Evolutionary conservation across 2,888 invertebrate species (phyloP).

Genomic region (Caenorhabditis wallacei): DNA sequence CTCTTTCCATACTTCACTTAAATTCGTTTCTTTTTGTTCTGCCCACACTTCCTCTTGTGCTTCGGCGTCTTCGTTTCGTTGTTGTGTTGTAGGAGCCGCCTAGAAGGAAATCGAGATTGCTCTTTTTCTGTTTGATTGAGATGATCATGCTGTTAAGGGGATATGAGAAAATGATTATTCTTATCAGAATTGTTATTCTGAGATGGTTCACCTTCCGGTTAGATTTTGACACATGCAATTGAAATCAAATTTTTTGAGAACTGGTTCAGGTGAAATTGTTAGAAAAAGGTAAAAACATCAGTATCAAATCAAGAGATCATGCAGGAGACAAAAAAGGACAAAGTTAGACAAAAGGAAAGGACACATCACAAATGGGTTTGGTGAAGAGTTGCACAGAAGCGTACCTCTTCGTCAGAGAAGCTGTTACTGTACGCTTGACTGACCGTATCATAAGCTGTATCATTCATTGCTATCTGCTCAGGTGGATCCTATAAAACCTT

Average conservation of each 20-base stretch:
- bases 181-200: background rate
- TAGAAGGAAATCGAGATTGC: conserved; percentile 1
- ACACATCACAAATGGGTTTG: conserved; percentile 34
- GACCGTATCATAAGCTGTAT: conserved; percentile 64
- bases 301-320: conserved; percentile 39
- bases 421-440: conserved; percentile 74
- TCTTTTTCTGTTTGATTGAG: background rate
- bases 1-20: conserved; percentile 70
- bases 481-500: conserved; percentile 63
- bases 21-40: conserved; percentile 62
- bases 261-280: conserved; percentile 20
- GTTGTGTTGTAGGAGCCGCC: conserved; percentile 37
- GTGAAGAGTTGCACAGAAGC: conserved; percentile 60
- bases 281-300: conserved; percentile 29
- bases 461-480: conserved; percentile 66
- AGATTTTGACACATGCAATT: conserved; percentile 13
- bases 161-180: background rate
- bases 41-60: conserved; percentile 59
- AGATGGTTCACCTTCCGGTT: background rate
- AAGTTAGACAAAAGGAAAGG: conserved; percentile 12
- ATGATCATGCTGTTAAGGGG: conserved; percentile 37
- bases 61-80: conserved; percentile 47
- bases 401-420: conserved; percentile 72
- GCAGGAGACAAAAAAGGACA: conserved; percentile 30
- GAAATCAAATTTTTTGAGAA: conserved; percentile 26